phyloP scores from a whole-genome alignment of 2,113 vertebrate genomes.

The Phylloscopus whistleri region DNA sequence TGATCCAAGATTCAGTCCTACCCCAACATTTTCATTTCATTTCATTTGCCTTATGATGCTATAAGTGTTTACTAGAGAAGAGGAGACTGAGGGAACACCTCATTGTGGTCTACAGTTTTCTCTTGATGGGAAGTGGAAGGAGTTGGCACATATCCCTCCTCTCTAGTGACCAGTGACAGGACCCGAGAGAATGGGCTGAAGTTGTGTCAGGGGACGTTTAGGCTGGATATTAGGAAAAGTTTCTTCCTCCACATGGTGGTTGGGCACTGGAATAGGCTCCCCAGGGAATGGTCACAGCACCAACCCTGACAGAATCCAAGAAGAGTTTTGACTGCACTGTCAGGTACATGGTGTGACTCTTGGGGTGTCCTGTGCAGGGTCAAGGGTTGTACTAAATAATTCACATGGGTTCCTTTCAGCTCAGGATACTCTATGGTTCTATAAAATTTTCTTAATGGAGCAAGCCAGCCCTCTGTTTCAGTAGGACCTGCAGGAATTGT shows the following conservation, averaged over 20 bases:
- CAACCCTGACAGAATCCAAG: background rate
- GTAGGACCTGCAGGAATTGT: background rate
- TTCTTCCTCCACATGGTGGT: rapidly evolving
- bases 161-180: background rate
- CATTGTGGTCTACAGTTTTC: background rate
- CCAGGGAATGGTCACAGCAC: too few relatives aligned
- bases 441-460: background rate
- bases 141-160: background rate
- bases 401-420: background rate
- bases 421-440: background rate
- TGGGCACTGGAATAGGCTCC: background rate
- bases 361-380: too few relatives aligned
- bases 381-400: background rate
- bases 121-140: background rate
- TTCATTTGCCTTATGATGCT: background rate
- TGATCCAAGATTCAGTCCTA: background rate
- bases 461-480: background rate
- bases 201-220: background rate
- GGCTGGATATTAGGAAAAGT: rapidly evolving
- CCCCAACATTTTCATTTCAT: rapidly evolving
- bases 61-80: too few relatives aligned
- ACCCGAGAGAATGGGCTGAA: too few relatives aligned
- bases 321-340: background rate
- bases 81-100: background rate
- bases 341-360: background rate